Percentiles rank a stretch among this genome's conserved stretches.
phyloP scores from a whole-genome alignment of 2,113 vertebrate genomes.

The Rhombomys opimus region DNA sequence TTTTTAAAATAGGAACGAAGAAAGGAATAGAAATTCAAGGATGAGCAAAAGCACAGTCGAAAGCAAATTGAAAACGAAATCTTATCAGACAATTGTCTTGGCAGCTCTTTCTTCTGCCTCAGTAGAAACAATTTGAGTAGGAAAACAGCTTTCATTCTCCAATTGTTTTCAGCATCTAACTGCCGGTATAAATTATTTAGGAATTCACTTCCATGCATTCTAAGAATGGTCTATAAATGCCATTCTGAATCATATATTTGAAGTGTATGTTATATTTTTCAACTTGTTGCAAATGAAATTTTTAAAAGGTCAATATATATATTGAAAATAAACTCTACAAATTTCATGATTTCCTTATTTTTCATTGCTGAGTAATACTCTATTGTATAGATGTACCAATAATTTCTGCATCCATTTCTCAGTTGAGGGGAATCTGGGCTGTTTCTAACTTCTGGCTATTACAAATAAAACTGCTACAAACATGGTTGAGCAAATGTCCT shows the following conservation, averaged over 20 bases:
- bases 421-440: no score
- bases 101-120: neutral
- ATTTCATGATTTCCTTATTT: no score
- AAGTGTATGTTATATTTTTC: neutral
- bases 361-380: no score
- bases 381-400: neutral
- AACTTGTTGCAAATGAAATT: slow-evolving; percentile 17
- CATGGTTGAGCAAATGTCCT: no score
- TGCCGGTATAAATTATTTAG: slow-evolving; percentile 59
- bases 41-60: neutral
- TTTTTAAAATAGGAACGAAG: neutral
- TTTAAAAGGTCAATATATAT: neutral
- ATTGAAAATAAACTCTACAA: neutral
- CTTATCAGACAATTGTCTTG: neutral
- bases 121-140: neutral
- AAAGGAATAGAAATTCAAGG: neutral
- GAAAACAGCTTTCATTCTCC: slow-evolving; percentile 5
- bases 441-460: no score
- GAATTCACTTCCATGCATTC: neutral
- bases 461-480: no score
- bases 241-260: neutral
- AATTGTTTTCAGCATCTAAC: slow-evolving; percentile 28
- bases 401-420: neutral
- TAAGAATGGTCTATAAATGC: neutral
- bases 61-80: neutral